phyloP scores from a whole-genome alignment of 92 coral and sea anemone species.

The Umimayanthus chanpuru region DNA sequence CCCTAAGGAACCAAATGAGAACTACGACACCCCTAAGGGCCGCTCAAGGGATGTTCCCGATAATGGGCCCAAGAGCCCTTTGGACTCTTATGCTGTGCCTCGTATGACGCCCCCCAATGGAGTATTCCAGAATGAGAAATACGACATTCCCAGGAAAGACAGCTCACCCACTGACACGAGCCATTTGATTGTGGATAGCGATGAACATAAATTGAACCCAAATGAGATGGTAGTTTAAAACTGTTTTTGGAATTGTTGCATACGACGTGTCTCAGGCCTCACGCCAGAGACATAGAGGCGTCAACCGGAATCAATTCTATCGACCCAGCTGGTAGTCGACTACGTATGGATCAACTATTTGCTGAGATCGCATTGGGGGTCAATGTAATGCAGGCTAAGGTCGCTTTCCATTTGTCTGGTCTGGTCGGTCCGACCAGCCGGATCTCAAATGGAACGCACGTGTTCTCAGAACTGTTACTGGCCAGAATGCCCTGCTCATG shows the following conservation, averaged over 20 bases:
- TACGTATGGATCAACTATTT: too few relatives aligned
- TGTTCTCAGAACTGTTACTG: too few relatives aligned
- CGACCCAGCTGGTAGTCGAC: too few relatives aligned
- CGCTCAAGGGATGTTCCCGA: background rate
- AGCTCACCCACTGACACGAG: background rate
- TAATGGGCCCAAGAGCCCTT: conserved; percentile 34
- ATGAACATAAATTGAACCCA: background rate
- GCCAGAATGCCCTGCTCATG: too few relatives aligned
- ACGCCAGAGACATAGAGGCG: too few relatives aligned
- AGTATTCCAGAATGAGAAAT: background rate
- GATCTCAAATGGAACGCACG: too few relatives aligned
- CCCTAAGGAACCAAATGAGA: conserved; percentile 46
- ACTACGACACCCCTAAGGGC: conserved; percentile 33
- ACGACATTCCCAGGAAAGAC: background rate
- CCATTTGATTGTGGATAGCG: conserved; percentile 8
- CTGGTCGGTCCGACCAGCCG: too few relatives aligned
- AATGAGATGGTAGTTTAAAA: conserved; percentile 1
- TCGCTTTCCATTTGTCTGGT: too few relatives aligned
- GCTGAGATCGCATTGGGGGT: background rate
- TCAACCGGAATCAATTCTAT: too few relatives aligned
- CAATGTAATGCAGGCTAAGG: too few relatives aligned
- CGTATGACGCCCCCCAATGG: background rate
- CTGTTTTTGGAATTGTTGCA: background rate
- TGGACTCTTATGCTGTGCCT: conserved; percentile 17
- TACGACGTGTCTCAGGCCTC: too few relatives aligned